A percentile compares a stretch with the other conserved stretches of the same genome.
Evolutionary conservation across 2,797 vertebrate genomes (phyloP).

Genomic region (Lindbergichthys nudifrons): DNA sequence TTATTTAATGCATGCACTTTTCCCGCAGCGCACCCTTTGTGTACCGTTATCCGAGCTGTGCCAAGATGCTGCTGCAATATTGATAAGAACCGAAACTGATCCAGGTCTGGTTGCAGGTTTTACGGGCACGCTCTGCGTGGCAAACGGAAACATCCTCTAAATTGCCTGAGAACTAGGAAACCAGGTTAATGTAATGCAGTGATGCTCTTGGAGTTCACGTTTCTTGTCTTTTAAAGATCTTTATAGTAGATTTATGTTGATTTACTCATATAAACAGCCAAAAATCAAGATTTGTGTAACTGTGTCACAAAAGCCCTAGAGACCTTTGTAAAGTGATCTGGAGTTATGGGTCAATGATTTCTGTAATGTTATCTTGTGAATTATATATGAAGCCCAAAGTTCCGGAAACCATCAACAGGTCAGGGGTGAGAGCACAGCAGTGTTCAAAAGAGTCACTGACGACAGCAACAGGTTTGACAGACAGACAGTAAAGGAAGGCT

Average conservation of each 20-base stretch:
- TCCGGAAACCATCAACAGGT: conserved; percentile 58
- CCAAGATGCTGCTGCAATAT: conserved; percentile 73
- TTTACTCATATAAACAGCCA: neutral
- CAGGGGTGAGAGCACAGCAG: conserved; percentile 41
- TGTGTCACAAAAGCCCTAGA: conserved; percentile 24
- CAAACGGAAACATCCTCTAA: conserved; percentile 53
- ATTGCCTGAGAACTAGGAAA: conserved; percentile 47
- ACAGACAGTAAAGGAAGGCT: conserved; percentile 23
- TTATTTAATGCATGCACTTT: conserved; percentile 77
- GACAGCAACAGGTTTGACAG: conserved; percentile 51
- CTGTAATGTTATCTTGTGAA: conserved; percentile 63
- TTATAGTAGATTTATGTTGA: neutral
- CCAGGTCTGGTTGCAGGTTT: conserved; percentile 72
- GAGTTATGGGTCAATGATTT: conserved; percentile 65
- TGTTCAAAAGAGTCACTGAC: conserved; percentile 51
- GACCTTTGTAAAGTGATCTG: conserved; percentile 61
- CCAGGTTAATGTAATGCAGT: conserved; percentile 35
- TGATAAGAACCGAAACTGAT: conserved; percentile 73
- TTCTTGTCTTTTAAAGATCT: neutral
- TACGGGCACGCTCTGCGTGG: conserved; percentile 45
- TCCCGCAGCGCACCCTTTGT: conserved; percentile 68
- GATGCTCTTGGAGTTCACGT: neutral
- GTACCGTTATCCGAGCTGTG: conserved; percentile 73
- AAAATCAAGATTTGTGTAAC: conserved; percentile 50
- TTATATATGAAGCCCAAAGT: conserved; percentile 63